phyloP scores from a whole-genome alignment of 2,797 vertebrate species.

The Trachurus trachurus region DNA sequence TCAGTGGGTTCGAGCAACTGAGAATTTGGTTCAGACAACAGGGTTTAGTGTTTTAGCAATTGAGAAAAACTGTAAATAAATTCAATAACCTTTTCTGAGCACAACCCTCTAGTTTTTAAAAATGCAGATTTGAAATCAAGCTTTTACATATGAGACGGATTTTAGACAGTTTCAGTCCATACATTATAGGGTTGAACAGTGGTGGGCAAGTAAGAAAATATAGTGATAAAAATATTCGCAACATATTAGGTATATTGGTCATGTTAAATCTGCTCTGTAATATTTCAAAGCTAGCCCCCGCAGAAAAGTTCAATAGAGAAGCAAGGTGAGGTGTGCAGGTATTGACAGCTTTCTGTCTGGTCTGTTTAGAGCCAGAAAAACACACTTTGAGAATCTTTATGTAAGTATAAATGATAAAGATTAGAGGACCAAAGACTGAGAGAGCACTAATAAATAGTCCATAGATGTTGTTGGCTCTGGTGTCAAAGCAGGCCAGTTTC shows the following conservation, averaged over 20 bases:
- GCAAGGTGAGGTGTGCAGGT: slow-evolving; percentile 42
- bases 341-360: slow-evolving; percentile 30
- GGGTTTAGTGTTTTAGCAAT: too few relatives aligned
- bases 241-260: neutral
- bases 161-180: slow-evolving; percentile 38
- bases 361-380: slow-evolving; percentile 6
- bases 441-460: slow-evolving; percentile 7
- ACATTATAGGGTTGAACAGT: slow-evolving; percentile 35
- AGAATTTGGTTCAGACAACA: too few relatives aligned
- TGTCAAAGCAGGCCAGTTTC: slow-evolving; percentile 54
- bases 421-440: neutral
- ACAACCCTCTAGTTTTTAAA: too few relatives aligned
- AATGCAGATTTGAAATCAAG: neutral
- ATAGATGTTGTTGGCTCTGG: slow-evolving; percentile 26
- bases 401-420: slow-evolving; percentile 52
- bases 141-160: neutral
- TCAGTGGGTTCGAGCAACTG: too few relatives aligned
- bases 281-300: slow-evolving; percentile 26
- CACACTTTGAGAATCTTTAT: slow-evolving; percentile 49
- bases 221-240: slow-evolving; percentile 21
- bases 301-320: slow-evolving; percentile 32
- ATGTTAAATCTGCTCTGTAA: slow-evolving; percentile 31
- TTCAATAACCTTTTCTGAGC: too few relatives aligned
- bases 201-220: slow-evolving; percentile 39
- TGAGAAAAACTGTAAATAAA: too few relatives aligned